Base-by-base conservation (phyloP, 2,888 invertebrate genomes). In the Rotaria socialis region DNA sequence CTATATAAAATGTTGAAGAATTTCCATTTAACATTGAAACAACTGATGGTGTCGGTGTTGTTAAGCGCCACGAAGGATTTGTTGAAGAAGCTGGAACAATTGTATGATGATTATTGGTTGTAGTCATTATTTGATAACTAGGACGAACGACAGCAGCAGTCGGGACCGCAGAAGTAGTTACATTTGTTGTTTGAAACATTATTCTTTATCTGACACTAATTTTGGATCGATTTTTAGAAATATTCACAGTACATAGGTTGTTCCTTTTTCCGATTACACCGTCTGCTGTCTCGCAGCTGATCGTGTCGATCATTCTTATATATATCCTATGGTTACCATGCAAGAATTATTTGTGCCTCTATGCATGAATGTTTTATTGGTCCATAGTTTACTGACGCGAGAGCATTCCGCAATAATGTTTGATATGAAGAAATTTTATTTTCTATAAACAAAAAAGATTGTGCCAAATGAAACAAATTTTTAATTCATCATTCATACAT, bases 81-180 rank as follows among this genome's bases (percentile, higher is more conserved):
- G 67, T 67, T 35, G 67, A 35, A 19, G 67, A 41, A 2, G 67
- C 19, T 67, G 67, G 35, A 41, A 67, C 67, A 67, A 35, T 16
- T 41, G 67, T 67, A 67, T 67, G 67, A 67, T 35, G 67, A 67
- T 67, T 67, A 67, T 67, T 67, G n/a, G 35, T 16, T 67, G 67
- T 67, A 19, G 35, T 67, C 67, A 67, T 67, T 14, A 67, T 41
- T 67, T 67, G 67, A 67, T 8, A 67, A 35, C 19, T 67, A 41
- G 67, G 67, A 67, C 35, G 67, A 35, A 67, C 67, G 11, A 67
- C 35, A 19, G 35, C 19, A 67, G 67, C 6, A 67, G 35, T 19
- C 11, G 67, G 27, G 8, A 67, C 67, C 35, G 27, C 67, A 35
- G 67, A 27, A 16, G 67, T 19, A 35, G 35, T 67, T 35, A 35